Evolutionary conservation across 2,113 vertebrate species (phyloP), one percentile per base, ranked within the genome.

Genomic region (Cariama cristata): DNA sequence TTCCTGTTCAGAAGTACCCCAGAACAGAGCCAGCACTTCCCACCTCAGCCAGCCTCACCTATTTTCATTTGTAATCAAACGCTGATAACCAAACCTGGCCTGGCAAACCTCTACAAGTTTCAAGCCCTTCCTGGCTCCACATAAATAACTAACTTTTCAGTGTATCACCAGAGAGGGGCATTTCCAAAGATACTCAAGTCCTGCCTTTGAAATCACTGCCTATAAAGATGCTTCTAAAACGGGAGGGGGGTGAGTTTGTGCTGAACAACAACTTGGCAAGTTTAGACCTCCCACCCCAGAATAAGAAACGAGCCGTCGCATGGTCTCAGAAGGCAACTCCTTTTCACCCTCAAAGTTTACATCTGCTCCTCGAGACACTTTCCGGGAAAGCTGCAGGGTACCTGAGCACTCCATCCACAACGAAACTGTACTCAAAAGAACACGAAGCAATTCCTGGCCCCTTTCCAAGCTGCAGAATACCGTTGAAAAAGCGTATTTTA

Each of bases 1-100:
- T 91, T 95, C 96, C 95, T 83, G 93, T 96, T 96, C 69, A 87
- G 95, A 91, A 95, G 74, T 93, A 96, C 91, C 95, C 95, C 97
- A 91, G 93, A 94, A 79, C 58, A 47, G 55, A 86, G 86, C 71
- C 77, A 95, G 89, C 66, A 73, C 74, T 95, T 95, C 91, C 94
- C 93, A 91, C 77, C 96, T 87, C 81, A 68, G 86, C 75, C 92
- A 91, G 81, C 56, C 95, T 96, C 95, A 95, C 94, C 89, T 94
- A 33, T 77, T 77, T 86, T 94, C 91, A 90, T 74, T 73, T 83
- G 89, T 86, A 97, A 96, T 96, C 90, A 93, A 96, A 95, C 4
- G 0, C 91, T 90, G 96, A 96, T 95, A 96, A 93, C 84, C 76
- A 92, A 91, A 94, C 62, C 58, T 38, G 74, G 94, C 84, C 84